These are phyloP conservation scores for Agrypnia vestita DNA, from an alignment of 1,140 invertebrate genomes.

Conservation along the genomic window DNA sequence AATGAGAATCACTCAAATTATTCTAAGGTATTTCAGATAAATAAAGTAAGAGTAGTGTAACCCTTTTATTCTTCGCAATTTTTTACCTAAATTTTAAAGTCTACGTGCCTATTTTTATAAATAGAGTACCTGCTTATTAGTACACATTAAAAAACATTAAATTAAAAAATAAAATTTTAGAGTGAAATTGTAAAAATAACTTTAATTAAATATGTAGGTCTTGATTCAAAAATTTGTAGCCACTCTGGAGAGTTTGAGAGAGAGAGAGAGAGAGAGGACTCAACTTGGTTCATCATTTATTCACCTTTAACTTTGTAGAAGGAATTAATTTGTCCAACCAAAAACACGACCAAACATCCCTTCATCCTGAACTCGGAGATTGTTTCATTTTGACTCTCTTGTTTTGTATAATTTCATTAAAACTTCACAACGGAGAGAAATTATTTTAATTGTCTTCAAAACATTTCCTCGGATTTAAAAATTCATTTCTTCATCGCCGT, in stretches of 20 bases:
- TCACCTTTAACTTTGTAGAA: slow-evolving; percentile 30
- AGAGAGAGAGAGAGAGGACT: too few species aligned
- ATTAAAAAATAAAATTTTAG: too few species aligned
- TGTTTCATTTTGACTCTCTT: slow-evolving; percentile 42
- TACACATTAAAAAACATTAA: too few species aligned
- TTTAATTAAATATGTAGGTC: neutral
- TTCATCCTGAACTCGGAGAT: slow-evolving; percentile 50
- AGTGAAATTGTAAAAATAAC: too few species aligned
- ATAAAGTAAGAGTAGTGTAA: too few species aligned
- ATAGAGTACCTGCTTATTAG: too few species aligned
- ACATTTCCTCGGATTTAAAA: neutral
- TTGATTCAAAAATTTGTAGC: neutral
- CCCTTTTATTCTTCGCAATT: too few species aligned
- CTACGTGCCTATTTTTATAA: too few species aligned
- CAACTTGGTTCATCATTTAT: slow-evolving; percentile 36
- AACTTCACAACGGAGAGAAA: slow-evolving; percentile 29
- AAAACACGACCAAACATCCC: slow-evolving; percentile 49
- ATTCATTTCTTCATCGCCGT: slow-evolving; percentile 1
- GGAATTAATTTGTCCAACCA: slow-evolving; percentile 38
- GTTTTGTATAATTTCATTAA: slow-evolving; percentile 52
- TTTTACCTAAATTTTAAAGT: too few species aligned
- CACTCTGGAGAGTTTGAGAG: neutral
- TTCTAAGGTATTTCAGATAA: too few species aligned
- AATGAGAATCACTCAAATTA: too few species aligned
- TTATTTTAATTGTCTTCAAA: neutral